These are phyloP conservation scores for Orthochromis indermauri DNA, from an alignment of 2,113 vertebrate species.

Conservation along the genomic window DNA sequence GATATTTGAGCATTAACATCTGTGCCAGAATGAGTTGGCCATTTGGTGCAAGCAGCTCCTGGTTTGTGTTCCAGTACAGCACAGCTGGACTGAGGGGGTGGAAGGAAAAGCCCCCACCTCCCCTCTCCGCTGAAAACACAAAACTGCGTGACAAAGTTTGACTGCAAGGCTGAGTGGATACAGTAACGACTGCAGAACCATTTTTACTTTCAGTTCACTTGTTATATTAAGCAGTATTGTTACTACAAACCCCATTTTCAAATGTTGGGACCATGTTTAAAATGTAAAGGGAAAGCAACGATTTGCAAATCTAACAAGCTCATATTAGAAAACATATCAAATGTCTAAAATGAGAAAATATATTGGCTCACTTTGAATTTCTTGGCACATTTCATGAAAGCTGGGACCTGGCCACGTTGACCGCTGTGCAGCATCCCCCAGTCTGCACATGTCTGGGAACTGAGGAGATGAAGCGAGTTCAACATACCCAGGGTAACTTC, in stretches of 20 bases:
- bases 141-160: background rate
- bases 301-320: background rate
- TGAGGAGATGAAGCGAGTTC: background rate
- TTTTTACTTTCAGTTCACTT: background rate
- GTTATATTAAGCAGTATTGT: background rate
- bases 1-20: constrained; percentile 32
- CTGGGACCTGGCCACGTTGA: background rate
- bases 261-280: background rate
- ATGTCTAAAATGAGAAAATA: background rate
- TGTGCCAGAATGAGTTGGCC: constrained; percentile 23
- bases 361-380: background rate
- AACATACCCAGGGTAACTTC: background rate
- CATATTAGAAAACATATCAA: background rate
- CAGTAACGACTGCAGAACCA: background rate
- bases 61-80: constrained; percentile 48
- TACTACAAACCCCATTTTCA: background rate
- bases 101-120: constrained; percentile 5
- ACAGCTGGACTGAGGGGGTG: constrained; percentile 45
- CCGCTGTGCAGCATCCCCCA: background rate
- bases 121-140: background rate
- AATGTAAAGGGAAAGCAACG: background rate
- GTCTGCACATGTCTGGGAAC: background rate
- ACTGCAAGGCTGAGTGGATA: background rate
- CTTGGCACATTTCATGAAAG: background rate
- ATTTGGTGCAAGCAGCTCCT: background rate